Evolutionary conservation across 1,140 invertebrate genomes (phyloP).

Genomic region (Steinernema khuongi): DNA sequence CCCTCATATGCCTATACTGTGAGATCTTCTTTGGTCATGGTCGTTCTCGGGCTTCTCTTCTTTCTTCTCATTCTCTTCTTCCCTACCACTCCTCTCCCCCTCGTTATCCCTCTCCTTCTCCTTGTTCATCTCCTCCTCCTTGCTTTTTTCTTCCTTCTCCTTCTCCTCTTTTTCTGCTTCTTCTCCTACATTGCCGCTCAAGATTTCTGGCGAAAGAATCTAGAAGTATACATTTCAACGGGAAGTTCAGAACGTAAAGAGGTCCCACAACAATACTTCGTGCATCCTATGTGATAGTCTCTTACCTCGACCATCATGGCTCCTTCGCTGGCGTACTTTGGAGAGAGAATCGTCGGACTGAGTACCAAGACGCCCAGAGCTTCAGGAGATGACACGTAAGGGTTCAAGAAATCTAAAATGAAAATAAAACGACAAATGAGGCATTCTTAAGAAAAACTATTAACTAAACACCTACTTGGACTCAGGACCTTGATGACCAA

Average conservation of each 20-base stretch:
- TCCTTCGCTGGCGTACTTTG: slow-evolving; percentile 34
- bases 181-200: slow-evolving; percentile 29
- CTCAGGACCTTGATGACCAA: slow-evolving; percentile 34
- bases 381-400: slow-evolving; percentile 32
- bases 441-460: neutral
- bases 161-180: slow-evolving; percentile 27
- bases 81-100: neutral
- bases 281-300: neutral
- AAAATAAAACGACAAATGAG: slow-evolving; percentile 12
- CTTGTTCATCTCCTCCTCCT: slow-evolving; percentile 27
- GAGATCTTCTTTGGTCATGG: too few species aligned
- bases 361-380: slow-evolving; percentile 28
- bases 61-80: too few species aligned
- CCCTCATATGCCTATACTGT: too few species aligned
- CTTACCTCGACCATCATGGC: slow-evolving; percentile 33
- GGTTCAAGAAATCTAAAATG: slow-evolving; percentile 31
- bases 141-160: slow-evolving; percentile 21
- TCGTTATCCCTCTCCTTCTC: slow-evolving; percentile 4
- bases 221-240: slow-evolving; percentile 24
- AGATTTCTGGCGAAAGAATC: slow-evolving; percentile 37
- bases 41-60: too few species aligned
- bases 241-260: too few species aligned
- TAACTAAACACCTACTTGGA: slow-evolving; percentile 24
- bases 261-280: too few species aligned
- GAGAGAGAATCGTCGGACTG: slow-evolving; percentile 36